Conservation (phyloP, 2,797 vertebrate genomes). For the Sarcophilus harrisii region DNA sequence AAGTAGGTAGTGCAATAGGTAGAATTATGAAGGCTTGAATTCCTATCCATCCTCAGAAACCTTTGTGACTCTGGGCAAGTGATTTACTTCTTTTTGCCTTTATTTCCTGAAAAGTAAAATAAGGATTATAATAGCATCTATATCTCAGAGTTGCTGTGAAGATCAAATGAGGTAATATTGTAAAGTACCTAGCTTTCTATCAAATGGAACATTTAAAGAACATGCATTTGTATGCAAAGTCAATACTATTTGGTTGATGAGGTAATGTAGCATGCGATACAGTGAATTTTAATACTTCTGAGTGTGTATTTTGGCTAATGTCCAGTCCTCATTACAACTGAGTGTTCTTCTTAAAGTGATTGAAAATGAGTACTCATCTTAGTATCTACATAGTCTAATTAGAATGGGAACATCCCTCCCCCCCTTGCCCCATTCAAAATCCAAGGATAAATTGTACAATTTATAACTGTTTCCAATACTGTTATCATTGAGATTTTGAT, state of each 20-base stretch:
- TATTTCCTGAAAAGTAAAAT: background rate
- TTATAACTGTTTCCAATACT: background rate
- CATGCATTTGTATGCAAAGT: slow-evolving; percentile 19
- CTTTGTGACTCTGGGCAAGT: background rate
- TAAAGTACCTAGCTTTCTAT: slow-evolving; percentile 22
- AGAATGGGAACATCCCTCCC: background rate
- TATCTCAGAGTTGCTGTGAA: background rate
- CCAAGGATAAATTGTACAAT: background rate
- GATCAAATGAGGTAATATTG: background rate
- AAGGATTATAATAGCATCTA: background rate
- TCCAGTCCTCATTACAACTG: background rate
- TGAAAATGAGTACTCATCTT: background rate
- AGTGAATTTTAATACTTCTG: slow-evolving; percentile 7
- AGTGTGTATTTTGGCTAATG: background rate
- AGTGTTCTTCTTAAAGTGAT: background rate
- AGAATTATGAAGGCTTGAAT: too few relatives aligned
- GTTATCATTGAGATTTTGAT: background rate
- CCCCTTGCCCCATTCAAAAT: background rate
- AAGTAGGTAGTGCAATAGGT: background rate
- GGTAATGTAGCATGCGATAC: background rate
- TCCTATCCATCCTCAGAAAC: too few relatives aligned
- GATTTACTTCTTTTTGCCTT: background rate
- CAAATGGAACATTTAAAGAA: slow-evolving; percentile 19
- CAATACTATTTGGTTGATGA: slow-evolving; percentile 33
- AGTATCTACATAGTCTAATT: background rate